Base-by-base conservation (phyloP, 2,113 vertebrate species). In the Sciurus niger region DNA sequence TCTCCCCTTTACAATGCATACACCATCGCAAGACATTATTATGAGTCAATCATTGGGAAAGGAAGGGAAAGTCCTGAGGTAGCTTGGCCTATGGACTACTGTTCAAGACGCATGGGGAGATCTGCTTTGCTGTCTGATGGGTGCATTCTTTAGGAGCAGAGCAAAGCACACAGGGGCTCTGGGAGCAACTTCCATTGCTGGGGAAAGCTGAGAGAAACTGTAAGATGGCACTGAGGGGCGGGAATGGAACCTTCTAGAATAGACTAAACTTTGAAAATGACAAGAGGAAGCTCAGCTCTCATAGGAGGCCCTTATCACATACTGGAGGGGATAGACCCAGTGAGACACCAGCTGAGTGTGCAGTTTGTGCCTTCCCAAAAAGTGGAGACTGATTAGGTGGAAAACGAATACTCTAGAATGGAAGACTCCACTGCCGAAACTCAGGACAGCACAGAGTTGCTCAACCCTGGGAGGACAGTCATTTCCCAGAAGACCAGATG, bases 341-440 rank as follows among this genome's bases (percentile, higher is more conserved):
- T 25, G 20, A 79, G 68, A 76, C 12, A 30, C 46, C 16, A 89
- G 90, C 20, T 70, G 78, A 91, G 53, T 0, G 2, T 43, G 14
- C 34, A 72, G n/a, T 73, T 24, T 34, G 22, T 67, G 72, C 40
- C 46, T 93, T 55, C 14, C 60, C 6, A 13, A 60, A 77, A 76
- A 60, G 37, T 24, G 20, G 58, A 51, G 51, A 37, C n/a, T 84
- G 28, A 78, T 63, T 79, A 79, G 20, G 18, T 79, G 11, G 40
- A 85, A 78, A 85, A 78, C 51, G 63, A 25, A 4, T 37, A 55
- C 28, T 37, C 28, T 24, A 98, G 96, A 98, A 98, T 97, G 96
- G 98, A 98, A 96, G 96, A 89, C 74, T 98, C 94, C 95, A 97
- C 96, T 93, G 98, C 98, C 90, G 98, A 97, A 93, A 98, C 98